These are phyloP conservation scores for Pocillopora verrucosa DNA, from an alignment of 64 coral and sea anemone species.

Conservation along the genomic window DNA sequence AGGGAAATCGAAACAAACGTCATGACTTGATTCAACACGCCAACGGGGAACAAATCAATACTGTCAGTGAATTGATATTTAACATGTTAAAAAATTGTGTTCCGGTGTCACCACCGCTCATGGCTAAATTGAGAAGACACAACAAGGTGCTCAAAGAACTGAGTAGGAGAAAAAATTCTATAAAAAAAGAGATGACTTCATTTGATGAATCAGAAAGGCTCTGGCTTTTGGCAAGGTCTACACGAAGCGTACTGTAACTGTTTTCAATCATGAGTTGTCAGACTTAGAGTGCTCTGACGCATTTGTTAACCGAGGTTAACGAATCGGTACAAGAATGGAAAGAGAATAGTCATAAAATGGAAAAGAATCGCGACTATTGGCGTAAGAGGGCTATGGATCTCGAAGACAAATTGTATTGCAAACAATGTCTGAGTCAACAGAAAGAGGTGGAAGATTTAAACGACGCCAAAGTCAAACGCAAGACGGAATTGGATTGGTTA, in stretches of 20 bases:
- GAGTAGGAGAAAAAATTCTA: slow-evolving; percentile 47
- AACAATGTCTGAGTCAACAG: too few relatives aligned
- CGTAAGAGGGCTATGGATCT: too few relatives aligned
- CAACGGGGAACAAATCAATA: slow-evolving; percentile 11
- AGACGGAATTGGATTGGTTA: too few relatives aligned
- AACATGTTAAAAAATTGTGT: slow-evolving; percentile 43
- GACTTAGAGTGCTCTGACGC: too few relatives aligned
- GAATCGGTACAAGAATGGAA: too few relatives aligned
- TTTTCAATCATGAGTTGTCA: too few relatives aligned
- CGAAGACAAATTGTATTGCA: too few relatives aligned
- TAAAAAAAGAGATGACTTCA: not conserved
- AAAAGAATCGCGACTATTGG: too few relatives aligned
- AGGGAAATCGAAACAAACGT: not conserved
- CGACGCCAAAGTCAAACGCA: too few relatives aligned
- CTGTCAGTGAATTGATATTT: slow-evolving; percentile 49
- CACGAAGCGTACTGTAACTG: slow-evolving; percentile 13
- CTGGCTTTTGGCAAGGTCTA: slow-evolving; percentile 47
- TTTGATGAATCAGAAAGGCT: slow-evolving; percentile 21
- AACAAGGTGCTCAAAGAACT: slow-evolving; percentile 38
- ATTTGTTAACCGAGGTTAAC: too few relatives aligned
- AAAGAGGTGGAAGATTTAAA: too few relatives aligned
- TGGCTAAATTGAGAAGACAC: slow-evolving; percentile 41
- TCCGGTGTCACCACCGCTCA: slow-evolving; percentile 45
- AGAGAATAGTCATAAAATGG: too few relatives aligned
- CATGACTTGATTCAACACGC: slow-evolving; percentile 46